Evolutionary conservation across 2,888 invertebrate species (phyloP).

Genomic region (Drosophila prolongata): DNA sequence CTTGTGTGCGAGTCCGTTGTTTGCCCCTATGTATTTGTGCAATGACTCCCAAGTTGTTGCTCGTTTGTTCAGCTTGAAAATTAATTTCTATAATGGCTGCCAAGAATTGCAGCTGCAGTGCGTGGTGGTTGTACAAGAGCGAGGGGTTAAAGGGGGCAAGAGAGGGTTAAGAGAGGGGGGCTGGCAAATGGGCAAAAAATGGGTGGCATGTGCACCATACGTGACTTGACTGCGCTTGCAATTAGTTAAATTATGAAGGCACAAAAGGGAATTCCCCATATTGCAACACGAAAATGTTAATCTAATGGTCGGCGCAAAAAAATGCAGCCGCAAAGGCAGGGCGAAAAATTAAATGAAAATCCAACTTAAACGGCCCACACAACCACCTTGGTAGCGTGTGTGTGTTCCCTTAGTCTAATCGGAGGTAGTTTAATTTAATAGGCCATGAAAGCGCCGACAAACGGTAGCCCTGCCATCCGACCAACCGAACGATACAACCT

Average conservation of each 20-base stretch:
- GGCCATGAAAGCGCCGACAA: constrained; percentile 57
- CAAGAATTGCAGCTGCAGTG: constrained; percentile 74
- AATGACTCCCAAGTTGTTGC: constrained; percentile 79
- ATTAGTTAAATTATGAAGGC: constrained; percentile 75
- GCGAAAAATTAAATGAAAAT: constrained; percentile 9
- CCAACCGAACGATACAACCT: constrained; percentile 33
- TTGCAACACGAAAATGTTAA: constrained; percentile 71
- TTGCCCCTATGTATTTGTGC: constrained; percentile 63
- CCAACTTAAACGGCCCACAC: background rate
- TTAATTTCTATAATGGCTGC: constrained; percentile 79
- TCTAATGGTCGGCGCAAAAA: constrained; percentile 41
- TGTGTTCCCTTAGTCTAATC: constrained; percentile 66
- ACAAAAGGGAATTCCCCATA: constrained; percentile 52
- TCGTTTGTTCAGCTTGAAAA: constrained; percentile 79
- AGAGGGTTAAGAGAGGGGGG: background rate
- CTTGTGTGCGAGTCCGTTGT: constrained; percentile 36
- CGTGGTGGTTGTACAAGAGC: constrained; percentile 20
- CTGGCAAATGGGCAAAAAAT: background rate
- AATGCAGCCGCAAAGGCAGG: constrained; percentile 1
- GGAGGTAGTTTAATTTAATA: constrained; percentile 64
- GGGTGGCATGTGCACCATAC: constrained; percentile 45
- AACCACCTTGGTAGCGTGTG: constrained; percentile 38
- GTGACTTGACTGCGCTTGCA: constrained; percentile 76
- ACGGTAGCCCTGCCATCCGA: constrained; percentile 25
- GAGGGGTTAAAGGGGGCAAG: constrained; percentile 1